Conservation (phyloP, 2,888 invertebrate species). For the Cynaeus angustus region DNA sequence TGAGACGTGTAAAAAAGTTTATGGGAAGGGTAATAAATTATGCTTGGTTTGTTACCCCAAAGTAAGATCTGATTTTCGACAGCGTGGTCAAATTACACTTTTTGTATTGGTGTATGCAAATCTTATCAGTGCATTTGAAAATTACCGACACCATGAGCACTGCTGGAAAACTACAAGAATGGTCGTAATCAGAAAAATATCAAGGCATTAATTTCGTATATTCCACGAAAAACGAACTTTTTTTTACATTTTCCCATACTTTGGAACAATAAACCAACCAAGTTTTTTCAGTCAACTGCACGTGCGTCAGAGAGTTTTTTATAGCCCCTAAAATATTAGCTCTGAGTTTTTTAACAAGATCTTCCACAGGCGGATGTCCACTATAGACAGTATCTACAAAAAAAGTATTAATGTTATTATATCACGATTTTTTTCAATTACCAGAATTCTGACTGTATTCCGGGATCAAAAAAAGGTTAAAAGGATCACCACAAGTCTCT, state of each 20-base stretch:
- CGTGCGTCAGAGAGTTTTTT: conserved; percentile 81
- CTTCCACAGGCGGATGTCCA: conserved; percentile 78
- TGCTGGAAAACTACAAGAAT: too few species aligned
- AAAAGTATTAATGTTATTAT: conserved; percentile 32
- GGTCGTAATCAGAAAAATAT: conserved; percentile 47
- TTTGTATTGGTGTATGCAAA: too few species aligned
- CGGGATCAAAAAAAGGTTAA: conserved; percentile 82
- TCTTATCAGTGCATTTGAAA: too few species aligned
- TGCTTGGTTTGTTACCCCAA: too few species aligned
- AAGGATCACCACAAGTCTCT: conserved; percentile 75
- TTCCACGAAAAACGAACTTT: conserved; percentile 88
- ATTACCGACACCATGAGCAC: too few species aligned
- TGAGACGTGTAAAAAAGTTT: too few species aligned
- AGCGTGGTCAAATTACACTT: too few species aligned
- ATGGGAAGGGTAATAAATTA: too few species aligned
- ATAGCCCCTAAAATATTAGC: conserved; percentile 82
- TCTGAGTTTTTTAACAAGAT: conserved; percentile 79
- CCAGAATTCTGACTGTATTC: conserved; percentile 70
- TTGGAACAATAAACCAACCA: conserved; percentile 89
- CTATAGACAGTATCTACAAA: conserved; percentile 74
- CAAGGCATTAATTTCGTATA: conserved; percentile 86
- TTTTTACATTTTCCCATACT: conserved; percentile 89
- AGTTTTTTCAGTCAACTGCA: conserved; percentile 84
- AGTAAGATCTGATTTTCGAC: too few species aligned
- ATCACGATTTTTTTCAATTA: conserved; percentile 38